phyloP scores from a whole-genome alignment of 2,888 invertebrate species.

The Apodemia mormo region DNA sequence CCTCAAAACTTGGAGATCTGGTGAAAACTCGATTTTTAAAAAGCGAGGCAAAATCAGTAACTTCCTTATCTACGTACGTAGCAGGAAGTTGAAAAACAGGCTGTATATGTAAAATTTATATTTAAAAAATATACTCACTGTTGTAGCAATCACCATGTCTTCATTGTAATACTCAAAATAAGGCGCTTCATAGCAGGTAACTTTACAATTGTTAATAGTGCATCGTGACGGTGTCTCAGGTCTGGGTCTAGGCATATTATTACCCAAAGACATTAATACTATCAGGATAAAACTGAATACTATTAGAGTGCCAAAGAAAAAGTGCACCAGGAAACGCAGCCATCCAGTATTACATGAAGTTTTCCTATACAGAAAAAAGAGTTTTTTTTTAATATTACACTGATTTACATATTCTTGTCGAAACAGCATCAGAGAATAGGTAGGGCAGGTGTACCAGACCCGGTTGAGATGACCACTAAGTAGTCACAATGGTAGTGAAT shows the following conservation, averaged over 20 bases:
- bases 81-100: too few relatives aligned
- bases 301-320: slow-evolving; percentile 58
- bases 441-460: too few relatives aligned
- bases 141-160: slow-evolving; percentile 49
- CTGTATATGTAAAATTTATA: too few relatives aligned
- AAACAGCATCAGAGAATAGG: too few relatives aligned
- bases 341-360: slow-evolving; percentile 66
- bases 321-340: slow-evolving; percentile 59
- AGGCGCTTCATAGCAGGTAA: slow-evolving; percentile 52
- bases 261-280: slow-evolving; percentile 50
- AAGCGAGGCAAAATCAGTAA: too few relatives aligned
- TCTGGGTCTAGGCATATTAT: neutral
- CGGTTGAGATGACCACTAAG: too few relatives aligned
- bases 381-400: too few relatives aligned
- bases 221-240: slow-evolving; percentile 40
- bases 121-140: slow-evolving; percentile 56
- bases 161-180: slow-evolving; percentile 48
- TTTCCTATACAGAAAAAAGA: slow-evolving; percentile 46
- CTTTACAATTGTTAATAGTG: slow-evolving; percentile 45
- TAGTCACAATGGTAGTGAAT: too few relatives aligned
- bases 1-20: too few relatives aligned
- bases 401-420: too few relatives aligned
- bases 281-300: slow-evolving; percentile 65
- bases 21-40: too few relatives aligned
- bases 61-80: too few relatives aligned